Base-by-base conservation (phyloP, 2,113 vertebrate species). In the Garra rufa region DNA sequence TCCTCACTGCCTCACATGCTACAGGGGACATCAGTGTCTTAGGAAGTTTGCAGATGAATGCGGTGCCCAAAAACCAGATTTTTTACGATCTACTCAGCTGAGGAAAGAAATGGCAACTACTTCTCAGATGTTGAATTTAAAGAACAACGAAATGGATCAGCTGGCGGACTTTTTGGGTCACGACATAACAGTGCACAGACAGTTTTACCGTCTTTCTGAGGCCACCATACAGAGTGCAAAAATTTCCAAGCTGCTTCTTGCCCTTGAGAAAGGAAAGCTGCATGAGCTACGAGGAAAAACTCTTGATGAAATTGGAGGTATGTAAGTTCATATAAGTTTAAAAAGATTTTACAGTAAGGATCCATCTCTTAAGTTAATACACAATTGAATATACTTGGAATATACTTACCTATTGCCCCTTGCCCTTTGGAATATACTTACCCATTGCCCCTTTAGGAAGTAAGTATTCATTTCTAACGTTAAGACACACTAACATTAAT, bases 191-290 rank as follows among this genome's bases (percentile, higher is more conserved):
- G 73, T 52, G 14, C 73, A 75, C 24, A 28, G 46, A 50, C 44
- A 75, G 6, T 75, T 50, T 9, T 75, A 75, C 44, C n/a, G 15
- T 15, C 73, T 75, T 6, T 48, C 71, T 48, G 44, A 50, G n/a
- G 13, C 73, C 26, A 28, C 44, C 6, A 28, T 75, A 46, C n/a
- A 75, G 14, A 50, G 43, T 50, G 70, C 10, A 10, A 74, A 74
- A 24, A 74, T 48, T 15, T 74, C 21, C 4, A 74, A 74, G 43
- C 43, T 74, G 70, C 70, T 74, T 24, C n/a, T 74, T n/a, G 70
- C 70, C 24, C 70, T 74, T 24, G 43, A 46, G 24, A 74, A 48
- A 21, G 70, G 70, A 46, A 74, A 46, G 43, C 70, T 74, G 21
- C 70, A 10, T 44, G n/a, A 46, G 11, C 21, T 74, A 14, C 21